Conservation (phyloP, 2,113 vertebrate species). For the Dipodomys merriami region DNA sequence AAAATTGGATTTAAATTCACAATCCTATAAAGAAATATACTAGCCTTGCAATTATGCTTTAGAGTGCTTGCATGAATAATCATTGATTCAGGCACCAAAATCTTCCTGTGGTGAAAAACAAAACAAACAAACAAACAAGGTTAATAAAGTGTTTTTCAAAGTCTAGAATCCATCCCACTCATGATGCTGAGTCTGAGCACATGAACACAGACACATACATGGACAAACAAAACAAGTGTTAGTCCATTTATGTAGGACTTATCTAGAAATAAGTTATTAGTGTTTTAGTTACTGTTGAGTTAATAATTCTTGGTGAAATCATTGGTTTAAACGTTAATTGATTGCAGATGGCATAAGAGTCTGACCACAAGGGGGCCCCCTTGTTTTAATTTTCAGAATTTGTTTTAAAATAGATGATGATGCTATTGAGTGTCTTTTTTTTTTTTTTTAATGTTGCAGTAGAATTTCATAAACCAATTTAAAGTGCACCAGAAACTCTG, state of each 20-base stretch:
- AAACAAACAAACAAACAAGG: background rate
- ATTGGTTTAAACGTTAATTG: slow-evolving; percentile 3
- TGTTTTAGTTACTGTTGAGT: slow-evolving; percentile 14
- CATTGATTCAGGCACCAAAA: slow-evolving; percentile 43
- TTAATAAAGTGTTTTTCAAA: background rate
- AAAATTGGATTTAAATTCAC: background rate
- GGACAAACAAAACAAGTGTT: background rate
- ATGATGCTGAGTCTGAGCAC: background rate
- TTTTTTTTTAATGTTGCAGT: slow-evolving; percentile 50
- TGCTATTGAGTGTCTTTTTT: background rate
- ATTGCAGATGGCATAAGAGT: background rate
- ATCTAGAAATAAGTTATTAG: slow-evolving; percentile 25
- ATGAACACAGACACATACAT: background rate
- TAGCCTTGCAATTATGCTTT: slow-evolving; percentile 12
- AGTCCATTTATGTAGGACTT: background rate
- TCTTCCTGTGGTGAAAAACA: slow-evolving; percentile 20
- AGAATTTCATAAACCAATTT: slow-evolving; percentile 76
- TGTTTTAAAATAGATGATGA: slow-evolving; percentile 6
- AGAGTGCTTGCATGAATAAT: slow-evolving; percentile 45
- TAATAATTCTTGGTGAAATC: background rate
- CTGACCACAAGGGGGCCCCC: slow-evolving; percentile 84
- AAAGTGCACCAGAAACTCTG: slow-evolving; percentile 71
- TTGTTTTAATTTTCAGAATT: slow-evolving; percentile 80
- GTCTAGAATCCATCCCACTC: background rate
- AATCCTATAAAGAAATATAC: background rate